phyloP scores from a whole-genome alignment of 2,797 vertebrate genomes.

The Danio jaintianensis region DNA sequence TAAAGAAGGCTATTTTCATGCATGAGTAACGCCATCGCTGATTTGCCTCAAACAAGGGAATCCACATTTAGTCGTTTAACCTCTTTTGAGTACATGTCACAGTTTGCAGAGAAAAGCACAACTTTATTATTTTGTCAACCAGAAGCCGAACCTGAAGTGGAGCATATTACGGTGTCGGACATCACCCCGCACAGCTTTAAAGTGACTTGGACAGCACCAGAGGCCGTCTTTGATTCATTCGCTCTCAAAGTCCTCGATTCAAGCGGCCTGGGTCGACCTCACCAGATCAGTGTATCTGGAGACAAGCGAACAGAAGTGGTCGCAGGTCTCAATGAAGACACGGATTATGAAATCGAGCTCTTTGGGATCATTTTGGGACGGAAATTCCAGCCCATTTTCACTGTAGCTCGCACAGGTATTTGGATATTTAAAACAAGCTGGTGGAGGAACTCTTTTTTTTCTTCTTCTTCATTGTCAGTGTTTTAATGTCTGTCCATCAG shows the following conservation, averaged over 20 bases:
- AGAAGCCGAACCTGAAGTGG: conserved; percentile 92
- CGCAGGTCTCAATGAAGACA: conserved; percentile 86
- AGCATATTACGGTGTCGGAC: conserved; percentile 87
- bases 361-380: conserved; percentile 87
- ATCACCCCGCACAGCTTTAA: conserved; percentile 85
- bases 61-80: conserved; percentile 41
- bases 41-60: background rate
- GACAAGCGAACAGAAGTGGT: conserved; percentile 82
- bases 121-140: conserved; percentile 64
- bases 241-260: conserved; percentile 87
- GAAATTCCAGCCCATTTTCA: conserved; percentile 84
- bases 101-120: conserved; percentile 56
- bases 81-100: conserved; percentile 62
- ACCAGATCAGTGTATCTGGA: conserved; percentile 84
- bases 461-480: background rate
- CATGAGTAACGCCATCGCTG: background rate
- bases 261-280: conserved; percentile 76
- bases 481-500: background rate
- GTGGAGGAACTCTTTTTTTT: background rate
- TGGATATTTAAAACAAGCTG: conserved; percentile 25
- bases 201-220: conserved; percentile 90
- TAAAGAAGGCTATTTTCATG: conserved; percentile 23
- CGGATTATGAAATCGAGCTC: conserved; percentile 88
- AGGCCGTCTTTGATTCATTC: conserved; percentile 91
- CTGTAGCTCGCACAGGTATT: conserved; percentile 92